These are phyloP conservation scores for Coilia nasus DNA, from an alignment of 2,797 vertebrate genomes.

Conservation along the genomic window DNA sequence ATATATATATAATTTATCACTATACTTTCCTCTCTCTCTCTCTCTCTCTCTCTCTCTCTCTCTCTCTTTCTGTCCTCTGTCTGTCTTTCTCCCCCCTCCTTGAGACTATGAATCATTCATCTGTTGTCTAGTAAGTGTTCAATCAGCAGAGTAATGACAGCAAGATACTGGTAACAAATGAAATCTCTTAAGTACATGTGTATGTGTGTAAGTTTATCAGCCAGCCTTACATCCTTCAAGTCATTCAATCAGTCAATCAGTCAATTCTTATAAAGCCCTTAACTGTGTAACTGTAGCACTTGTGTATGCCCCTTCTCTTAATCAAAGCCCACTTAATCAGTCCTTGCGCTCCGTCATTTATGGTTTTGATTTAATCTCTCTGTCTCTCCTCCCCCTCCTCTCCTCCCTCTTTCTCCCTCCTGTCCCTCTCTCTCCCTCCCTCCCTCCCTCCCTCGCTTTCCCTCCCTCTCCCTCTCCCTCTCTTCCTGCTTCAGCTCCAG, in stretches of 20 bases:
- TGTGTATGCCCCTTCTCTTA: neutral
- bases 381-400: neutral
- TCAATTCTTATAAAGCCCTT: neutral
- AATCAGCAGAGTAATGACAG: neutral
- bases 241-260: neutral
- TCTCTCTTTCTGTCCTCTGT: neutral
- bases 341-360: neutral
- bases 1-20: neutral
- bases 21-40: neutral
- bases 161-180: neutral
- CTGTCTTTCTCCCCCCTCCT: neutral
- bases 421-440: neutral
- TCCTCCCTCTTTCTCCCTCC: neutral
- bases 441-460: conserved; percentile 38
- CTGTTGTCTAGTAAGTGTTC: neutral
- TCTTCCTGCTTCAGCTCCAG: conserved; percentile 76
- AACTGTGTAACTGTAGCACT: neutral
- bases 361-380: neutral
- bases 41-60: neutral
- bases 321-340: neutral
- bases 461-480: conserved; percentile 35
- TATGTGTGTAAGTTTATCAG: neutral
- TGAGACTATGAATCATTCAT: neutral
- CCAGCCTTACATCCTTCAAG: neutral
- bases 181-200: neutral